phyloP scores from a whole-genome alignment of 2,113 vertebrate genomes.

The Myotis brandtii region DNA sequence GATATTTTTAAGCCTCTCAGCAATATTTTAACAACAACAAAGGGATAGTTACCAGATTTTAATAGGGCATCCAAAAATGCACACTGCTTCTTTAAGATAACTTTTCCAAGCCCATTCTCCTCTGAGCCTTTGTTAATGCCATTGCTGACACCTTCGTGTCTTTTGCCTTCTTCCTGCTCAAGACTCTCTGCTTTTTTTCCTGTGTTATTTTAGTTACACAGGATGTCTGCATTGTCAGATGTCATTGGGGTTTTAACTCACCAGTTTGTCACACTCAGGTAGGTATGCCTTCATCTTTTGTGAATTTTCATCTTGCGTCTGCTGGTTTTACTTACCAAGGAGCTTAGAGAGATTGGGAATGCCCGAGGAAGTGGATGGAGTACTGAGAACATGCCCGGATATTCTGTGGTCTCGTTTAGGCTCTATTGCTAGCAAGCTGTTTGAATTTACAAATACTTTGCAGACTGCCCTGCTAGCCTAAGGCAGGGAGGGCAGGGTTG shows the following conservation, averaged over 20 bases:
- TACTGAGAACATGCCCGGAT: too few relatives aligned
- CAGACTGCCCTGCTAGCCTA: background rate
- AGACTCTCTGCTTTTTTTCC: background rate
- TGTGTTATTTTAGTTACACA: background rate
- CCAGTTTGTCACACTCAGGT: background rate
- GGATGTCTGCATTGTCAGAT: background rate
- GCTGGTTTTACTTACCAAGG: background rate
- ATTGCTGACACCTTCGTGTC: background rate
- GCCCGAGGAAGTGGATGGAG: background rate
- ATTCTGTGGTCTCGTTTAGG: background rate
- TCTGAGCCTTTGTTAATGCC: background rate
- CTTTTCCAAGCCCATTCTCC: background rate
- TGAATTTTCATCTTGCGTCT: background rate
- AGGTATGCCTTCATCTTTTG: background rate
- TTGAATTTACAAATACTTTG: background rate
- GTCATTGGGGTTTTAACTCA: background rate
- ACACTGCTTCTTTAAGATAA: background rate
- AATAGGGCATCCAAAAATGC: background rate
- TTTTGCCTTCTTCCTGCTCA: background rate
- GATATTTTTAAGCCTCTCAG: constrained; percentile 2
- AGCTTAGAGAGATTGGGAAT: background rate
- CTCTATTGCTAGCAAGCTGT: background rate
- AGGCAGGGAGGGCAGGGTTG: background rate
- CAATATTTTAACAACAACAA: background rate
- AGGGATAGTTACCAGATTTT: background rate